These are phyloP conservation scores for Grammomys dolichurus DNA, from an alignment of 2,113 vertebrate species.

Conservation along the genomic window DNA sequence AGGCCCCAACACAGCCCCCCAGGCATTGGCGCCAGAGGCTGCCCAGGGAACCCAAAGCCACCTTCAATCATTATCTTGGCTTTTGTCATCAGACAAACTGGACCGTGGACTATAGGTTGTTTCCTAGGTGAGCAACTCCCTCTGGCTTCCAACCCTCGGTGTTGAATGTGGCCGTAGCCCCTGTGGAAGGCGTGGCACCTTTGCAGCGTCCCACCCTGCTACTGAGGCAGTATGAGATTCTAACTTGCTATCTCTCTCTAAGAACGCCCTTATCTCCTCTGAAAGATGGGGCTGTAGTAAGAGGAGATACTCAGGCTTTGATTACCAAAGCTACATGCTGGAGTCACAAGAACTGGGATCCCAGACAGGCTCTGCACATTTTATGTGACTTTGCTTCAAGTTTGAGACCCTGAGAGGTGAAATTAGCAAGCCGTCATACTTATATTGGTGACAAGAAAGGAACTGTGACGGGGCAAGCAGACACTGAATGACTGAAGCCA, in stretches of 20 bases:
- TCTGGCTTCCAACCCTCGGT: neutral
- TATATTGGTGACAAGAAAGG: neutral
- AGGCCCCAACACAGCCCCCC: constrained; percentile 62
- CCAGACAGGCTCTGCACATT: neutral
- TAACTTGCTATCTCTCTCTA: neutral
- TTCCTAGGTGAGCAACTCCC: neutral
- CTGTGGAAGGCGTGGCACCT: neutral
- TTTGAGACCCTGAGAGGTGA: neutral
- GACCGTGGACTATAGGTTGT: neutral
- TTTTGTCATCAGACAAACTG: constrained; percentile 55
- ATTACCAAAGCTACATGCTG: neutral
- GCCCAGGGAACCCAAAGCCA: constrained; percentile 68
- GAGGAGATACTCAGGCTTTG: accelerated
- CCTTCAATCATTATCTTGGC: constrained; percentile 58
- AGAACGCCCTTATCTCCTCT: neutral
- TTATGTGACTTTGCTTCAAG: constrained; percentile 43
- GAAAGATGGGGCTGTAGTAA: neutral
- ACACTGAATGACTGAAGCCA: neutral
- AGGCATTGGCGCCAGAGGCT: constrained; percentile 56
- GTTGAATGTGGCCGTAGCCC: neutral
- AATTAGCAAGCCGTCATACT: neutral
- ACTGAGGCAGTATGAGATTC: neutral
- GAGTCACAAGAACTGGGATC: neutral
- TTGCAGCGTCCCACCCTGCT: neutral
- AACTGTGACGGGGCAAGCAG: neutral